Conservation (phyloP, 2,888 invertebrate genomes). For the Synanthedon andrenaeformis region DNA sequence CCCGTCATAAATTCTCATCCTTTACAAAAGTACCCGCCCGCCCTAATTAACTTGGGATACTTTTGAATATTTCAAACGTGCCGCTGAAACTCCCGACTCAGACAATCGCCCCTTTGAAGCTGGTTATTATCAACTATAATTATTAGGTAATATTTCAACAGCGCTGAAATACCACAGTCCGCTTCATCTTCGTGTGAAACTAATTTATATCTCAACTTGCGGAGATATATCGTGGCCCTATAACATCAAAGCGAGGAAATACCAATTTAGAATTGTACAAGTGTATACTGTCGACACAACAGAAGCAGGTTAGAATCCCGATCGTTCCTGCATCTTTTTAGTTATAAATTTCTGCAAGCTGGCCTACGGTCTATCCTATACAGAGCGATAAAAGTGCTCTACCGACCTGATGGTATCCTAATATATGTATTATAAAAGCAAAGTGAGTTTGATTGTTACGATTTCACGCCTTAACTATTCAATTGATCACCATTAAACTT, state of each 20-base stretch:
- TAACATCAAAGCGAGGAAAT: slow-evolving; percentile 10
- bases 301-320: too few species aligned
- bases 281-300: too few species aligned
- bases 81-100: slow-evolving; percentile 14
- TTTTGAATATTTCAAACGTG: slow-evolving; percentile 42
- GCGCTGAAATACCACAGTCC: slow-evolving; percentile 9
- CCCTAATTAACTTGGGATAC: slow-evolving; percentile 51
- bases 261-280: slow-evolving; percentile 2
- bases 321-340: too few species aligned
- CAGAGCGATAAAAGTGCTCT: too few species aligned
- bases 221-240: slow-evolving; percentile 4
- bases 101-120: slow-evolving; percentile 24
- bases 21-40: slow-evolving; percentile 36
- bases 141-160: slow-evolving; percentile 29
- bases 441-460: too few species aligned
- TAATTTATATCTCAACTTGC: slow-evolving; percentile 4
- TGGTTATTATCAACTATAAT: slow-evolving; percentile 27
- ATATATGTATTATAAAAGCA: too few species aligned
- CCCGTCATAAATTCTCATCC: slow-evolving; percentile 36
- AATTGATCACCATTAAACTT: too few species aligned
- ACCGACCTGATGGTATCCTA: too few species aligned
- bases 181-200: neutral
- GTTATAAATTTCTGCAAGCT: too few species aligned
- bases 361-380: too few species aligned
- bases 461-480: too few species aligned